Conservation (phyloP, 2,888 invertebrate species). For the Ennomos quercinarius region DNA sequence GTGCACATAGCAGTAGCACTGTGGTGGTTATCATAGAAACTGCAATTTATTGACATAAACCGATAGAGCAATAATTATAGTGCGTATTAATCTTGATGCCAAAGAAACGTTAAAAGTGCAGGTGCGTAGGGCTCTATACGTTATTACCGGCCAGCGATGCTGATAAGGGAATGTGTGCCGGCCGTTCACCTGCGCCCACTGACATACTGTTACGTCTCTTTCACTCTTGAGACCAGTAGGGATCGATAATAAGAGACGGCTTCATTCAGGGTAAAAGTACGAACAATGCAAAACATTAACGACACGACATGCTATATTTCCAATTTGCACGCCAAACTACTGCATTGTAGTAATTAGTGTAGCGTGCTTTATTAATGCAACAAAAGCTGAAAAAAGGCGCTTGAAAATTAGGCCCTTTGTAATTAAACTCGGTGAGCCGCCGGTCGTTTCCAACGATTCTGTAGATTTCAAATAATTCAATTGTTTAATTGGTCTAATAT, state of each 20-base stretch:
- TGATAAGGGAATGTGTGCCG: slow-evolving; percentile 83
- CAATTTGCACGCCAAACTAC: slow-evolving; percentile 64
- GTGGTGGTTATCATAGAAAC: no score
- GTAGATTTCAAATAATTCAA: no score
- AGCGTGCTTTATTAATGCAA: slow-evolving; percentile 50
- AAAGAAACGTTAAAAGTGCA: slow-evolving; percentile 59
- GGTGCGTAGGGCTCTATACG: slow-evolving; percentile 55
- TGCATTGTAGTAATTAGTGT: slow-evolving; percentile 61
- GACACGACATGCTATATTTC: slow-evolving; percentile 65
- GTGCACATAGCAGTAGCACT: no score
- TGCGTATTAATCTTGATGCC: slow-evolving; percentile 1
- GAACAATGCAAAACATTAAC: slow-evolving; percentile 58
- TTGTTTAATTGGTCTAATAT: no score
- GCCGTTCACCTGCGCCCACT: slow-evolving; percentile 81
- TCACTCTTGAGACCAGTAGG: slow-evolving; percentile 48
- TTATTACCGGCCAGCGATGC: slow-evolving; percentile 68
- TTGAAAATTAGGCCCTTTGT: slow-evolving; percentile 13
- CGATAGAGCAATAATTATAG: background rate
- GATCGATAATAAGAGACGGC: slow-evolving; percentile 49
- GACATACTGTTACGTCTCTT: slow-evolving; percentile 67
- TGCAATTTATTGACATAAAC: no score
- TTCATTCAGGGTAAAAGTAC: slow-evolving; percentile 45
- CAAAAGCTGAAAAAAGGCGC: slow-evolving; percentile 13
- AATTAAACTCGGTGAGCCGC: background rate
- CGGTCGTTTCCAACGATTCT: no score